Percentiles rank a stretch among this genome's conserved stretches.
phyloP scores from a whole-genome alignment of 2,888 invertebrate species.

The Venusia cambrica region DNA sequence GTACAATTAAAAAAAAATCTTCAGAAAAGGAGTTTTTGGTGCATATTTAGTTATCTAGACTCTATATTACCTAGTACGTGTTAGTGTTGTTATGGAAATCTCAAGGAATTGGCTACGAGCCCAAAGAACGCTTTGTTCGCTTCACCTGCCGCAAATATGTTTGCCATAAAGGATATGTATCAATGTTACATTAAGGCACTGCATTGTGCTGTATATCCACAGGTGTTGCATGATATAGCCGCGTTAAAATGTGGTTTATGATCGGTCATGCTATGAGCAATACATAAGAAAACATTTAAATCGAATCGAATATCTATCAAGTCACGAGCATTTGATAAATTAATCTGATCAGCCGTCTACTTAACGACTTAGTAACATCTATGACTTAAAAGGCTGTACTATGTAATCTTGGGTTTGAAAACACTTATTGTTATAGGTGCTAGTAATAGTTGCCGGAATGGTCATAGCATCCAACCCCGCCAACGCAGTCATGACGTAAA shows the following conservation, averaged over 20 bases:
- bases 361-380: conserved; percentile 13
- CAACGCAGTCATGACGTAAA: too few species aligned
- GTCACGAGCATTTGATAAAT: conserved; percentile 21
- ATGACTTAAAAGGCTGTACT: conserved; percentile 18
- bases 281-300: conserved; percentile 19
- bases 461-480: too few species aligned
- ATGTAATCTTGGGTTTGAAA: too few species aligned
- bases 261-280: conserved; percentile 12
- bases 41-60: too few species aligned
- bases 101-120: conserved; percentile 15
- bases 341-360: conserved; percentile 12
- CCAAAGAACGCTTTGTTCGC: conserved; percentile 9
- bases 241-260: conserved; percentile 14
- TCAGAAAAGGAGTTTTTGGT: too few species aligned
- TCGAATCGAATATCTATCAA: conserved; percentile 21
- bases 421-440: too few species aligned
- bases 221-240: conserved; percentile 9
- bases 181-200: conserved; percentile 9
- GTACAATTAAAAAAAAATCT: too few species aligned
- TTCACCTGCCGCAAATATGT: conserved; percentile 14
- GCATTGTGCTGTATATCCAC: conserved; percentile 10
- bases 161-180: conserved; percentile 12
- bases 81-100: conserved; percentile 15
- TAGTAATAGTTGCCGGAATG: too few species aligned
- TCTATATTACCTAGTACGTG: too few species aligned